A percentile compares a stretch with the other conserved stretches of the same genome.
Evolutionary conservation across 2,797 vertebrate species (phyloP).

Genomic region (Rhinogobio ventralis): DNA sequence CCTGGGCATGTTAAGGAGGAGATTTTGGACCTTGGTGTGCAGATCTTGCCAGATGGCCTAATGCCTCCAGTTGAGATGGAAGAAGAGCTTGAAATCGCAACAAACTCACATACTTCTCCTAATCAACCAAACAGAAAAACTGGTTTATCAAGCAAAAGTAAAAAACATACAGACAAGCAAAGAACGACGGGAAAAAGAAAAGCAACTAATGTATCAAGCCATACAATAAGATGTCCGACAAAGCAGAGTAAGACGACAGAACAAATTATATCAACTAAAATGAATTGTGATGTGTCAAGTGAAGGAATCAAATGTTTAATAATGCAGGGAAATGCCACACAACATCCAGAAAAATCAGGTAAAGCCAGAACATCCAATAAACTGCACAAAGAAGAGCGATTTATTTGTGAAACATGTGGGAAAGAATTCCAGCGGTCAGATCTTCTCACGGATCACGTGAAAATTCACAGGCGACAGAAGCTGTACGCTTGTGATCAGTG

Average conservation of each 20-base stretch:
- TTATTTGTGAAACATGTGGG: constrained; percentile 56
- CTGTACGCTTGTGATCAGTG: constrained; percentile 57
- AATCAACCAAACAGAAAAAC: constrained; percentile 15
- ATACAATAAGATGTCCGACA: background rate
- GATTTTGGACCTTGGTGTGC: constrained; percentile 18
- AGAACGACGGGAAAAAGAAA: background rate
- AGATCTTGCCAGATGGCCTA: constrained; percentile 43
- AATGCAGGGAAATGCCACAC: background rate
- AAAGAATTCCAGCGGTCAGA: constrained; percentile 52
- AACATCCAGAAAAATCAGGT: constrained; percentile 10
- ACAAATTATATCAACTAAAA: background rate
- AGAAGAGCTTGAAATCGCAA: constrained; percentile 36
- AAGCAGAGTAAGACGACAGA: background rate
- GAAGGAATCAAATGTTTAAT: background rate
- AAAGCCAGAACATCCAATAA: constrained; percentile 16
- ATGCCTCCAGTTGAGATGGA: constrained; percentile 61
- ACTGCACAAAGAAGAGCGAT: constrained; percentile 3
- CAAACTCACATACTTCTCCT: constrained; percentile 9
- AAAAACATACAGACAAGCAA: background rate
- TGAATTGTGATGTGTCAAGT: background rate
- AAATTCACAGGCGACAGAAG: constrained; percentile 56
- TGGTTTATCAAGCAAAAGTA: background rate
- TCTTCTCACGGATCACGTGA: constrained; percentile 56
- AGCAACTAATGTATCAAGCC: background rate
- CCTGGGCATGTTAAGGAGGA: constrained; percentile 25